Evolutionary conservation across 2,797 vertebrate genomes (phyloP).

Genomic region (Peromyscus attwateri): DNA sequence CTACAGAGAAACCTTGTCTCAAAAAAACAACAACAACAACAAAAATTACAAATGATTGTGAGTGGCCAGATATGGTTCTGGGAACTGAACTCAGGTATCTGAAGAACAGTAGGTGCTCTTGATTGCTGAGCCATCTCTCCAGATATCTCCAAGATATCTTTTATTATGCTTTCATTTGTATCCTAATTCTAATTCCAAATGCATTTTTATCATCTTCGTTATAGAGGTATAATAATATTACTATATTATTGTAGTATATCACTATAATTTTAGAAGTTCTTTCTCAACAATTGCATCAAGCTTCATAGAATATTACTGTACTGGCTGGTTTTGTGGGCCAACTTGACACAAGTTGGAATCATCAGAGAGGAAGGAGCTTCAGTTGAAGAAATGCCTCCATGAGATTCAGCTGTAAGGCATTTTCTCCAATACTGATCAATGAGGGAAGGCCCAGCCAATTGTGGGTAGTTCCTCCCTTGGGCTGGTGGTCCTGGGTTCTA

Average conservation of each 20-base stretch:
- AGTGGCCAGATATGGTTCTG: not conserved
- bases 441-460: not conserved
- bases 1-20: too few species aligned
- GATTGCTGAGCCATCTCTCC: not conserved
- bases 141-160: not conserved
- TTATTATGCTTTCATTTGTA: not conserved
- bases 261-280: slow-evolving; percentile 8
- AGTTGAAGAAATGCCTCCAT: not conserved
- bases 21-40: too few species aligned
- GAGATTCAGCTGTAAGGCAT: not conserved
- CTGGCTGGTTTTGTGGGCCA: not conserved
- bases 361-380: not conserved
- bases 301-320: not conserved
- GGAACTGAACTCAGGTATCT: not conserved
- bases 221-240: not conserved
- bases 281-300: not conserved
- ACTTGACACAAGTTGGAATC: not conserved
- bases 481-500: not conserved
- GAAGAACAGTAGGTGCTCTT: not conserved
- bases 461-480: not conserved
- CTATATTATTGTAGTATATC: not conserved
- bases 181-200: not conserved
- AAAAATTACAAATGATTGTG: not conserved
- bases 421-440: not conserved
- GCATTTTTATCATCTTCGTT: not conserved